phyloP scores from a whole-genome alignment of 2,888 invertebrate species.

The Hipparchia sbordonii region DNA sequence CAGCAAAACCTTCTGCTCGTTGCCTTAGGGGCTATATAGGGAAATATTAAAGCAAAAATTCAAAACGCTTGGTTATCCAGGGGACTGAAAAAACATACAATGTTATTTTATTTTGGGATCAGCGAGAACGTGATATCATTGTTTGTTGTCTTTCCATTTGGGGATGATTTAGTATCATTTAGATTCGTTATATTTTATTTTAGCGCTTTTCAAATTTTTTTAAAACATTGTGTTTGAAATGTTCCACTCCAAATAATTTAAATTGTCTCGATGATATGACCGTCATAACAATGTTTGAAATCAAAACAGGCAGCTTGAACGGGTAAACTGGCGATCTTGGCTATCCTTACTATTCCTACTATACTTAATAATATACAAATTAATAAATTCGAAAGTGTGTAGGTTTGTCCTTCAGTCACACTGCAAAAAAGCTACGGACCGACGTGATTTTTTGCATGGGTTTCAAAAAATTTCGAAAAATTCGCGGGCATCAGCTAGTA shows the following conservation, averaged over 20 bases:
- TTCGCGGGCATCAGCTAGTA: too few relatives aligned
- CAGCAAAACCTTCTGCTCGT: conserved; percentile 45
- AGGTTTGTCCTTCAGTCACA: too few relatives aligned
- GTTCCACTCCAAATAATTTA: too few relatives aligned
- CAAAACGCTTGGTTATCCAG: conserved; percentile 13
- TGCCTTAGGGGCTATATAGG: conserved; percentile 29
- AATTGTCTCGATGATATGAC: too few relatives aligned
- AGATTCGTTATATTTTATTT: not conserved
- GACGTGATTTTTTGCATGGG: too few relatives aligned
- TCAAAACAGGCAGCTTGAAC: too few relatives aligned
- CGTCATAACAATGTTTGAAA: too few relatives aligned
- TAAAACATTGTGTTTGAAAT: not conserved
- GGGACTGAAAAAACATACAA: conserved; percentile 24
- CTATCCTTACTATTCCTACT: too few relatives aligned
- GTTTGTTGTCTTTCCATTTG: conserved; percentile 35
- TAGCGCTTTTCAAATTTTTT: not conserved
- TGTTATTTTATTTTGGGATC: conserved; percentile 20
- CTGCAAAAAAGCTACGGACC: too few relatives aligned
- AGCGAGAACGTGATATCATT: conserved; percentile 21
- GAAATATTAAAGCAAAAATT: conserved; percentile 35
- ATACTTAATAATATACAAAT: too few relatives aligned
- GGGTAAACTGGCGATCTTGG: not conserved
- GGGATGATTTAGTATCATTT: conserved; percentile 20
- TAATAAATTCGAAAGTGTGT: too few relatives aligned
- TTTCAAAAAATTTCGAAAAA: too few relatives aligned